Conservation (phyloP, 2,888 invertebrate species). For the Malachius bipustulatus region DNA sequence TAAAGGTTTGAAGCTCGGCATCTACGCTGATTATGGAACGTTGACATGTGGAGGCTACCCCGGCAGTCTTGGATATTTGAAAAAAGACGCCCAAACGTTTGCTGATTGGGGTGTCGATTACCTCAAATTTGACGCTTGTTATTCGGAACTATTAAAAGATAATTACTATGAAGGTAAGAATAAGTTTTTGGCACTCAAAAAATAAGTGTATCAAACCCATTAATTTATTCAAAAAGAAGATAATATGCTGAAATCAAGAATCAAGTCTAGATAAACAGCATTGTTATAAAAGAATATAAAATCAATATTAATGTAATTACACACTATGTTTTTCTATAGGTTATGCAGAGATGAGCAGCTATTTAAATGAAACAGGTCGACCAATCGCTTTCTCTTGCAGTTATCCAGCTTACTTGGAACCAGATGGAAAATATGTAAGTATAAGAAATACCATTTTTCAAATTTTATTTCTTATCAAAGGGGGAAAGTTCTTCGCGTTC, state of each 20-base stretch:
- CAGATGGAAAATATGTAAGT: no score
- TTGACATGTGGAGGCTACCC: slow-evolving; percentile 70
- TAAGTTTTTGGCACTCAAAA: no score
- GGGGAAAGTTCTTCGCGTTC: no score
- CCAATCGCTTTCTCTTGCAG: slow-evolving; percentile 73
- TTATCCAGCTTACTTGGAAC: slow-evolving; percentile 71
- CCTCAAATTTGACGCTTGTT: slow-evolving; percentile 72
- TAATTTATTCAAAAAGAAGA: no score
- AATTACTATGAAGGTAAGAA: background rate
- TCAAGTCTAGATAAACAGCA: background rate
- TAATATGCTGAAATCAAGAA: no score
- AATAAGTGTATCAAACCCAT: no score
- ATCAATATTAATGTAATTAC: slow-evolving; percentile 6
- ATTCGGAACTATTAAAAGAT: slow-evolving; percentile 38
- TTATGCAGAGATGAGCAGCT: slow-evolving; percentile 57
- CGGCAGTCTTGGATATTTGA: slow-evolving; percentile 53
- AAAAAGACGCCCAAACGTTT: slow-evolving; percentile 59
- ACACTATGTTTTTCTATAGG: slow-evolving; percentile 45
- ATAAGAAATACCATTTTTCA: no score
- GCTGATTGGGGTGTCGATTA: slow-evolving; percentile 73
- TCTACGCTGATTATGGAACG: slow-evolving; percentile 71
- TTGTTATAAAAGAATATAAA: background rate
- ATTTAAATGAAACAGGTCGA: slow-evolving; percentile 61
- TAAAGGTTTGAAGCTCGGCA: slow-evolving; percentile 64
- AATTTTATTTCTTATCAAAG: no score